Percentiles rank a stretch among this genome's conserved stretches.
Evolutionary conservation across 2,888 invertebrate species (phyloP).

Genomic region (Beris morrisii): DNA sequence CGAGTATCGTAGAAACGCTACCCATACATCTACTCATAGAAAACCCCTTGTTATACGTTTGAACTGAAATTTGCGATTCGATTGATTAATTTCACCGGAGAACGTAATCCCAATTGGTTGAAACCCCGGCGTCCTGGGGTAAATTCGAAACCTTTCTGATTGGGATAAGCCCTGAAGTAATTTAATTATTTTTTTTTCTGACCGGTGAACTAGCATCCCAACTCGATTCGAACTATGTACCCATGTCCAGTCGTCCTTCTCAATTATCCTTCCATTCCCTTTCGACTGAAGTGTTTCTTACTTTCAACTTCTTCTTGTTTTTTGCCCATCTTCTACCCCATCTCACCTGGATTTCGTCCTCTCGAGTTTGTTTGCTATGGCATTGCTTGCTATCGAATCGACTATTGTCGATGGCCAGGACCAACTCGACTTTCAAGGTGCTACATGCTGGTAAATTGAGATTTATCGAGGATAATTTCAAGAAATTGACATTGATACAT

Average conservation of each 20-base stretch:
- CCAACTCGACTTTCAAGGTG: too few species aligned
- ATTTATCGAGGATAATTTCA: constrained; percentile 23
- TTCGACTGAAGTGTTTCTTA: not conserved
- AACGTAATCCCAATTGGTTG: too few species aligned
- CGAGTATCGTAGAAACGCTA: too few species aligned
- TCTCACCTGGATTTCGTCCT: too few species aligned
- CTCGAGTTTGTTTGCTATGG: not conserved
- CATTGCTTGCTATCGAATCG: not conserved
- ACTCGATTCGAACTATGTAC: not conserved
- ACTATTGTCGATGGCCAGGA: not conserved
- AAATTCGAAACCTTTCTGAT: too few species aligned
- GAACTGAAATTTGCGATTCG: constrained; percentile 10
- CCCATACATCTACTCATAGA: too few species aligned
- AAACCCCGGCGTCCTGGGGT: too few species aligned
- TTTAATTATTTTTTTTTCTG: too few species aligned
- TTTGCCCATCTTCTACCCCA: too few species aligned
- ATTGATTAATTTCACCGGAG: constrained; percentile 6
- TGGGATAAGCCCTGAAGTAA: too few species aligned
- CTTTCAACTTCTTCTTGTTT: too few species aligned
- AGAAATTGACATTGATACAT: constrained; percentile 26
- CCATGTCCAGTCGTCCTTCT: constrained; percentile 12
- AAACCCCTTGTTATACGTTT: not conserved
- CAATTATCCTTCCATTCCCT: constrained; percentile 14
- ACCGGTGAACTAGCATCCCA: too few species aligned
- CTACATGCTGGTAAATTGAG: constrained; percentile 2